A percentile compares a stretch with the other conserved stretches of the same genome.
These are phyloP conservation scores for Dermatophagoides farinae DNA, from an alignment of 1,140 invertebrate genomes.

Conservation along the genomic window DNA sequence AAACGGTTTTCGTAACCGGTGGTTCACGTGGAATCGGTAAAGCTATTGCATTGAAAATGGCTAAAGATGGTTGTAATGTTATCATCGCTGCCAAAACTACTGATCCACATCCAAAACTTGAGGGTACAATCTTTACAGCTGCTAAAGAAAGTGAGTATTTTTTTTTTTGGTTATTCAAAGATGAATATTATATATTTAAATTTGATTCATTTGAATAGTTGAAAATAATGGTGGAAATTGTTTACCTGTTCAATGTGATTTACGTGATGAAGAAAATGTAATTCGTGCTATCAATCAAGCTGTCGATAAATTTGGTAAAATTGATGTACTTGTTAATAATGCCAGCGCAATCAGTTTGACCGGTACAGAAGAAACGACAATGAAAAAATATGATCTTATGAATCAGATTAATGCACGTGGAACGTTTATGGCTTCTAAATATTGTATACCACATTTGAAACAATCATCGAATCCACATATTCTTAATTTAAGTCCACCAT, in stretches of 20 bases:
- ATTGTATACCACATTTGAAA: constrained; percentile 68
- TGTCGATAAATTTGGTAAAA: constrained; percentile 79
- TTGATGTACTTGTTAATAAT: constrained; percentile 88
- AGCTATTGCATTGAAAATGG: constrained; percentile 78
- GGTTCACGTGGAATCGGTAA: constrained; percentile 93
- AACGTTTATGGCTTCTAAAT: constrained; percentile 79
- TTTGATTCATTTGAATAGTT: no score
- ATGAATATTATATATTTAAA: background rate
- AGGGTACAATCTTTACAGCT: constrained; percentile 92
- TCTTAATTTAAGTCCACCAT: constrained; percentile 79
- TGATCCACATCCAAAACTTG: constrained; percentile 80
- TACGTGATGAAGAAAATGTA: constrained; percentile 65
- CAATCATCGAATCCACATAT: constrained; percentile 84
- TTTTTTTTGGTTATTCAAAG: background rate
- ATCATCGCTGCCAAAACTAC: constrained; percentile 91
- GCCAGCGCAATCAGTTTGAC: constrained; percentile 77
- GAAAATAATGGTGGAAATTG: constrained; percentile 73
- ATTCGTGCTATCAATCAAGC: constrained; percentile 61
- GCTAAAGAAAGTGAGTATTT: constrained; percentile 63
- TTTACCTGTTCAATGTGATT: constrained; percentile 79
- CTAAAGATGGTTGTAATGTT: constrained; percentile 82
- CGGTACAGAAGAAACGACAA: constrained; percentile 57
- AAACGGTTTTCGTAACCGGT: constrained; percentile 84
- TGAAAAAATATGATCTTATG: constrained; percentile 92
- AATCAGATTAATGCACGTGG: constrained; percentile 72